These are phyloP conservation scores for Diplodus sargus DNA, from an alignment of 2,797 vertebrate genomes.

Conservation along the genomic window DNA sequence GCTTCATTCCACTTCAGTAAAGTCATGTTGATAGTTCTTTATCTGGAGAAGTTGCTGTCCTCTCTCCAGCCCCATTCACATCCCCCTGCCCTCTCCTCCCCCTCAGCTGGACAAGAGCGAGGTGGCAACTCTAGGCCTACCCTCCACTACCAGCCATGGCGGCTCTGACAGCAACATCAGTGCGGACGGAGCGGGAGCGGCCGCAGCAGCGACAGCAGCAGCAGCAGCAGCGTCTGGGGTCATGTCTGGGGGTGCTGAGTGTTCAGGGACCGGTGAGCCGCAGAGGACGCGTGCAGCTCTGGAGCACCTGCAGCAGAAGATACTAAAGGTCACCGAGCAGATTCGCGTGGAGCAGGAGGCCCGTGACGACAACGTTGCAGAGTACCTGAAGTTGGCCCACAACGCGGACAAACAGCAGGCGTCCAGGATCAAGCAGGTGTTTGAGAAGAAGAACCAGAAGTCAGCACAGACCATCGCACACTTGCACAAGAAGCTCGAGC, in stretches of 20 bases:
- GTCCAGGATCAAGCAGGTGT: conserved; percentile 97
- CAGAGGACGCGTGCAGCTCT: conserved; percentile 93
- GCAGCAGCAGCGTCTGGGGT: conserved; percentile 81
- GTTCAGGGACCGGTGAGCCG: conserved; percentile 87
- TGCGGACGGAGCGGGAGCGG: conserved; percentile 82
- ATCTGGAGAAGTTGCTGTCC: neutral
- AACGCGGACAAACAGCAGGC: conserved; percentile 98
- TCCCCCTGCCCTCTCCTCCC: conserved; percentile 31
- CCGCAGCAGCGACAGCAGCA: conserved; percentile 33
- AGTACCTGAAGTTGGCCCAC: conserved; percentile 97
- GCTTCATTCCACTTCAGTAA: conserved; percentile 1
- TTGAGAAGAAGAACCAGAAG: conserved; percentile 99
- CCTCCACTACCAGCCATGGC: conserved; percentile 88
- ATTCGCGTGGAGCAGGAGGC: conserved; percentile 98
- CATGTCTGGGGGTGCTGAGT: conserved; percentile 75
- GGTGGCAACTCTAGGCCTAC: conserved; percentile 86
- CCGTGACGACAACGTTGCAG: conserved; percentile 96
- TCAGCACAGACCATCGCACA: conserved; percentile 97
- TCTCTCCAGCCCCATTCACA: conserved; percentile 2
- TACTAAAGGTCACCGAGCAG: conserved; percentile 98
- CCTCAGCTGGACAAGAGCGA: conserved; percentile 96
- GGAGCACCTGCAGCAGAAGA: conserved; percentile 98
- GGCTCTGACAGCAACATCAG: conserved; percentile 93
- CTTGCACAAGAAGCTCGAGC: conserved; percentile 98
- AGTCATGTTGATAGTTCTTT: neutral